Evolutionary conservation across 2,797 vertebrate species (phyloP), one percentile per base, ranked within the genome.

Genomic region (Acipenser transmontanus): DNA sequence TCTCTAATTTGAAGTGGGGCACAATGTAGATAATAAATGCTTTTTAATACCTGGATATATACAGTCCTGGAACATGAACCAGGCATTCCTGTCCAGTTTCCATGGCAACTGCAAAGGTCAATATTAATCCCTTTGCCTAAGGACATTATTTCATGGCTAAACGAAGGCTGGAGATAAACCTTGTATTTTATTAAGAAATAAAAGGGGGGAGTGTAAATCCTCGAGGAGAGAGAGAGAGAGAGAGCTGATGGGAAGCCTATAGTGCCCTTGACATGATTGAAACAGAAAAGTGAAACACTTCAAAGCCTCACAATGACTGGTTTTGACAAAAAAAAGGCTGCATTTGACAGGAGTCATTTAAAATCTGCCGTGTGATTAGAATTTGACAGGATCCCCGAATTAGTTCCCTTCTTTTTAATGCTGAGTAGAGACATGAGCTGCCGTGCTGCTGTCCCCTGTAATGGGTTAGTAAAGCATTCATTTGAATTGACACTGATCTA

Each of bases 71-170:
- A 34, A 87, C 84, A 85, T 77, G 73, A 78, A 69, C 79, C 59
- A 82, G 75, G 81, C 84, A 83, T 79, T 74, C 86, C 34, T 52
- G 70, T 50, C 79, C 82, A 70, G 89, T 91, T 91, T 88, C 90
- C 88, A 90, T 87, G 87, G 88, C 81, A 90, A 89, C 86, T 12
- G 69, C 70, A 74, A 74, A 69, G 73, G 72, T 76, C 72, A 76
- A 68, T 74, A 70, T 71, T 67, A 72, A 71, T 68, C 68, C 62
- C 59, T 65, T 64, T 70, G 69, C 57, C 14, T 68, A 61, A 64
- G 64, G 71, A 72, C 71, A 66, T 64, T 70, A 34, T 34, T 61
- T 12, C 34, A 51, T 67, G 71, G 61, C 51, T 65, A 52, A 48
- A 68, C 49, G n/a, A 48, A 66, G 59, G 49, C 68, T 61, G 50